Percentiles rank a stretch among this genome's conserved stretches.
Conservation (phyloP, 2,113 vertebrate genomes). For the Siniperca chuatsi region DNA sequence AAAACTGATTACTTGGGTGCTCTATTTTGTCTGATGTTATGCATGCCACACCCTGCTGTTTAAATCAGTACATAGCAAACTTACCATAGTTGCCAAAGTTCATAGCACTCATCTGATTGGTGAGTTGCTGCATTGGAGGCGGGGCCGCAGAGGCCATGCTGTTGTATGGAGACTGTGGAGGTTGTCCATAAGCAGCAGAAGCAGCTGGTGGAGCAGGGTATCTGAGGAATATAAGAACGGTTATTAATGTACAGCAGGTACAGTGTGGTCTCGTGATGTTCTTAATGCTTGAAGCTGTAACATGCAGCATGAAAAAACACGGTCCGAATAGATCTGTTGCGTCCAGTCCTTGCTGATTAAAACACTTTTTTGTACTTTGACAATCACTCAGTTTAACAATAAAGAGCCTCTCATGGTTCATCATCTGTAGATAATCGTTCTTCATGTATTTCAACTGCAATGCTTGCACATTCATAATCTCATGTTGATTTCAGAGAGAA, state of each 20-base stretch:
- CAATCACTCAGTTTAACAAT: background rate
- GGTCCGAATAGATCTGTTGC: background rate
- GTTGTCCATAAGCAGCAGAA: constrained; percentile 77
- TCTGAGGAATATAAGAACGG: constrained; percentile 52
- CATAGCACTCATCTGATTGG: constrained; percentile 90
- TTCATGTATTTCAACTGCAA: background rate
- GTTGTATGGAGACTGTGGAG: constrained; percentile 78
- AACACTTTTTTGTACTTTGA: background rate
- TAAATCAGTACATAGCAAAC: constrained; percentile 1
- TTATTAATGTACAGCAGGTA: background rate
- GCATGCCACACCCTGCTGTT: background rate
- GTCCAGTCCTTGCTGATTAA: background rate
- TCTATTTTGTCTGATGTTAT: background rate
- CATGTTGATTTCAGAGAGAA: constrained; percentile 4
- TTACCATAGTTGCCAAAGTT: constrained; percentile 91
- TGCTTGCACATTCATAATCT: background rate
- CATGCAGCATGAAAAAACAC: background rate
- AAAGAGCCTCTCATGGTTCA: background rate
- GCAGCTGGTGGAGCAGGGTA: constrained; percentile 69
- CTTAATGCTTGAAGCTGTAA: background rate
- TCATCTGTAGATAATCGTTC: background rate
- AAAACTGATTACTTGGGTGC: background rate
- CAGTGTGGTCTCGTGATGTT: background rate
- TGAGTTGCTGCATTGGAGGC: constrained; percentile 85
- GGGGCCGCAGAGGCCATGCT: constrained; percentile 73